Evolutionary conservation across 1,140 invertebrate genomes (phyloP), one percentile per base, ranked within the genome.

Genomic region (Tetragnatha versicolor): DNA sequence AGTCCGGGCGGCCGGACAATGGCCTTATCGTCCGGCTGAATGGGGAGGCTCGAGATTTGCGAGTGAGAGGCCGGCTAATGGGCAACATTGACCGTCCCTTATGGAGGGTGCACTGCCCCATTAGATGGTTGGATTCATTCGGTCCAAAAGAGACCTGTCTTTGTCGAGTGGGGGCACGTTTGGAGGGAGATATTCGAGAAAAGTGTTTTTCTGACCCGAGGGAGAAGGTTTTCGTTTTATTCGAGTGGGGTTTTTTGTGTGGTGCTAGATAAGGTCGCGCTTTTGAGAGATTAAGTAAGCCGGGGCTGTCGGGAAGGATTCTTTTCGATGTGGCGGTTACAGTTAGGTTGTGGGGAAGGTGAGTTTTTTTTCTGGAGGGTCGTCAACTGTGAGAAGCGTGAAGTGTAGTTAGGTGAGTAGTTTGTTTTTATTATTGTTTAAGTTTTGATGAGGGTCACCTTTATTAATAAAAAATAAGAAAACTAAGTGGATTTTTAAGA

Each of bases 71-170:
- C 27, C 61, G 39, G 42, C 61, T 65, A 65, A 65, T 65, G 61
- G 61, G 61, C 27, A 22, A 39, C 61, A 65, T 65, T 65, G 61
- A 39, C 37, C 20, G 55, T 35, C 39, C 61, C 14, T 65, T 65
- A 42, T 33, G 20, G 20, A 27, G 35, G 61, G 35, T 37, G 27
- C 61, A 39, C 25, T 27, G 39, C 42, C 12, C 42, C 61, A 65
- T 65, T 65, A 65, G 61, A 65, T 65, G 61, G 61, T 65, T 37
- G 42, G 61, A 45, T 65, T 65, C 61, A 65, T 65, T 65, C 33
- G 25, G 33, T 20, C 37, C 61, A 27, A 27, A n/a, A 10, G 22
- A 2, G 61, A 42, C n/a, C n/a, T 1, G 35, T 42, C 37, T 65
- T 65, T 65, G 61, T 65, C 14, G 37, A 58, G 55, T 58, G 31